Evolutionary conservation across 2,797 vertebrate genomes (phyloP).

Genomic region (Ispidina picta): DNA sequence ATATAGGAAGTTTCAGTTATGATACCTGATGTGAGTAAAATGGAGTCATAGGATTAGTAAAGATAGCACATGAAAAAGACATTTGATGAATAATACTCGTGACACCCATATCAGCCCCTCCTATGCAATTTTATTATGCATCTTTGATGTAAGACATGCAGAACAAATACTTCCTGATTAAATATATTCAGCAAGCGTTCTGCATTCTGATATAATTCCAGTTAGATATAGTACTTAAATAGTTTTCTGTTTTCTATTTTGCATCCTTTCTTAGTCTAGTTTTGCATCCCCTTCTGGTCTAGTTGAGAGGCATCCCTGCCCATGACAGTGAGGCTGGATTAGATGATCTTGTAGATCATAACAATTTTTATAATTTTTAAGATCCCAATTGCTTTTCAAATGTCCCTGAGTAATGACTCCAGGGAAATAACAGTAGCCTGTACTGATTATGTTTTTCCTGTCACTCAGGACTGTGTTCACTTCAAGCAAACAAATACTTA

Average conservation of each 20-base stretch:
- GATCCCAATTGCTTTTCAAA: neutral
- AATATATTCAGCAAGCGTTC: neutral
- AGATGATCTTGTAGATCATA: no score
- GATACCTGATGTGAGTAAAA: neutral
- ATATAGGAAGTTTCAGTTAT: neutral
- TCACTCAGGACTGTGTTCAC: neutral
- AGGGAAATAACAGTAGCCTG: neutral
- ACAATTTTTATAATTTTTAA: neutral
- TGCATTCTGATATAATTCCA: neutral
- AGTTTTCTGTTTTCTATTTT: neutral
- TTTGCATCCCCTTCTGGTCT: no score
- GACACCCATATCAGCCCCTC: neutral
- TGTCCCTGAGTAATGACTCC: neutral
- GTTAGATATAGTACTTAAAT: neutral
- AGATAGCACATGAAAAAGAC: neutral
- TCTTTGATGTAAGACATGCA: neutral
- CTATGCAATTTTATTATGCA: constrained; percentile 10
- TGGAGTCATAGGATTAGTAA: constrained; percentile 21
- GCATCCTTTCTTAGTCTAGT: neutral
- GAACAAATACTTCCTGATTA: neutral
- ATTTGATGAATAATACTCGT: constrained; percentile 9
- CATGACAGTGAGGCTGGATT: no score
- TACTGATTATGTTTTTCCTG: neutral
- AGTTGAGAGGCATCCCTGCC: no score
- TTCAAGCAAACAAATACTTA: neutral